A percentile compares a stretch with the other conserved stretches of the same genome.
Evolutionary conservation across 2,888 invertebrate genomes (phyloP).

Genomic region (Melangyna quadrimaculata): DNA sequence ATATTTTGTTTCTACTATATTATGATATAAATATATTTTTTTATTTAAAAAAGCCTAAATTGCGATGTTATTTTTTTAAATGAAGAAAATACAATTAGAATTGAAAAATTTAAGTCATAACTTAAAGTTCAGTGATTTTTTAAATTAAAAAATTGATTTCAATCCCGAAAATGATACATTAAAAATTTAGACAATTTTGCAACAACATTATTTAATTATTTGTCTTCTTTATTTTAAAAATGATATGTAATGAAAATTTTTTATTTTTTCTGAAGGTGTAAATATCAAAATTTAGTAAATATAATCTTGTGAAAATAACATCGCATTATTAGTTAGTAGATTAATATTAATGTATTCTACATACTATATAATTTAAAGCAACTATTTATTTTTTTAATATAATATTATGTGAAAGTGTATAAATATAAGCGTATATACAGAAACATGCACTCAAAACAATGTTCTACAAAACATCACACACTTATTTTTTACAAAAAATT

Average conservation of each 20-base stretch:
- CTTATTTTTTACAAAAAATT: neutral
- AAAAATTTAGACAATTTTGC: too few relatives aligned
- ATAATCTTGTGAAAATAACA: slow-evolving; percentile 21
- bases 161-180: too few relatives aligned
- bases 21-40: slow-evolving; percentile 12
- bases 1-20: slow-evolving; percentile 1
- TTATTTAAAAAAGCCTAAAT: neutral
- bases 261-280: too few relatives aligned
- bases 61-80: slow-evolving; percentile 24
- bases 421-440: slow-evolving; percentile 48
- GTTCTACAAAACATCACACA: slow-evolving; percentile 34
- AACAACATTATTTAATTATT: too few relatives aligned
- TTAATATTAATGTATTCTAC: slow-evolving; percentile 8
- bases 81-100: neutral
- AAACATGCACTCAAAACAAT: slow-evolving; percentile 37
- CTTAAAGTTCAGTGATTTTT: neutral
- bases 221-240: too few relatives aligned
- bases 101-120: neutral
- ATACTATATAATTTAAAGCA: slow-evolving; percentile 35
- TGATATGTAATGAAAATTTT: too few relatives aligned
- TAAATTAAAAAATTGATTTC: too few relatives aligned
- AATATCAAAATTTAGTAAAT: too few relatives aligned
- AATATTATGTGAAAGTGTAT: slow-evolving; percentile 43
- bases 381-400: slow-evolving; percentile 15
- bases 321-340: slow-evolving; percentile 37